Base-by-base conservation (phyloP, 2,797 vertebrate species). In the Megaceryle alcyon region DNA sequence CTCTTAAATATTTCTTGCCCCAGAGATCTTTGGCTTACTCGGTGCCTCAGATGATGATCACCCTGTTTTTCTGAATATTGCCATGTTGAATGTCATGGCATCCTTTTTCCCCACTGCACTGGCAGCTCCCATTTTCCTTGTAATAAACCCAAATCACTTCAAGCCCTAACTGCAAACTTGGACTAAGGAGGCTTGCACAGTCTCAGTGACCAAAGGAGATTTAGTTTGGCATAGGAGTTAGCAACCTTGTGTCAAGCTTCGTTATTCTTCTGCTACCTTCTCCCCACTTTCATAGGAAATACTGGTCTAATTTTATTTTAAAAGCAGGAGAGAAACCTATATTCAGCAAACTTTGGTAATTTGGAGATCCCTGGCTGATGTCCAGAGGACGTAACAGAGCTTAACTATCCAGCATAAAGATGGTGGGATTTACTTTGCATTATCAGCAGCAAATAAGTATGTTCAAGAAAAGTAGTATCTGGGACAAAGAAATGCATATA, bases 221-320 rank as follows among this genome's bases (percentile, higher is more conserved):
- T 56, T 53, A 26, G 48, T 66, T 59, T 35, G 17, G 5, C 51
- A 33, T 51, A 33, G 41, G 60, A 88, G 12, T 82, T 90, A 86
- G 77, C 41, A 53, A 82, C 87, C 59, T 88, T 76, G 12, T 81
- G 39, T 92, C 73, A 85, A 61, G 48, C 37, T 70, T 75, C 53
- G 75, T 16, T 76, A 46, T n/a, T 82, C 60, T n/a, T 78, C 63
- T 28, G 8, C 59, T 46, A 1, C 39, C 86, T 90, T 90, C n/a
- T 57, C 51, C 72, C 60, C 43, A 64, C 60, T 23, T 84, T 92
- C 71, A 21, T 71, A 79, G 78, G 56, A 92, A 54, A 54, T 43
- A 64, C 54, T 88, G 51, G 48, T 95, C 90, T 94, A 68, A 92
- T 95, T 96, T 92, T 79, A 72, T 90, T 92, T 92, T 86, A 75